Base-by-base conservation (phyloP, 2,113 vertebrate species). In the Micromys minutus region DNA sequence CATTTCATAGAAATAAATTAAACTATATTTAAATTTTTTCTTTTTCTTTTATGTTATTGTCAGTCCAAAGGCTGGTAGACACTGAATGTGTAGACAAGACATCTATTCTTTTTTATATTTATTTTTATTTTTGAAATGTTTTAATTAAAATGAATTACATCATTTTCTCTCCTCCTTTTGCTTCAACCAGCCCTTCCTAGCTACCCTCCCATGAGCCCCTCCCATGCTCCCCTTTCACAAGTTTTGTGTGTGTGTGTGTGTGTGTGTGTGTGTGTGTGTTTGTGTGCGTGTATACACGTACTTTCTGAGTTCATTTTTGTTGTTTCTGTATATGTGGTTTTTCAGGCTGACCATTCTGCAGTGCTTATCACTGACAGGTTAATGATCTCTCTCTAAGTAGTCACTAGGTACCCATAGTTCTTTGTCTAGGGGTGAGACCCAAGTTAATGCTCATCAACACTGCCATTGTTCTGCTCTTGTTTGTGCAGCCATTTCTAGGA, bases 21-120 rank as follows among this genome's bases (percentile, higher is more conserved):
- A 86, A 47, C 11, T 72, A 9, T 69, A 52, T 92, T 94, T 17
- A 80, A 91, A 36, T 79, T 79, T 94, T 1, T 1, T 87, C 47
- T 81, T 87, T 67, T 67, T 67, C 4, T 8, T 86, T 55, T 94
- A 52, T 91, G 13, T 86, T 67, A 47, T 93, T 61, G 31, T 80
- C 39, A 71, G 81, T 45, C 50, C 83, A 93, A 87, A 88, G 31
- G 19, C 52, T 91, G 87, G 71, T 59, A 34, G 89, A 31, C 65
- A 75, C 36, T 95, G 75, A 89, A 94, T 75, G 36, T 34, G 69
- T 86, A 95, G 77, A 89, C 71, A 86, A 95, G 55, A 96, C 86
- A 87, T 93, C 84, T 52, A 17, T 74, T 87, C 47, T 93, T 80
- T 80, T 42, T 42, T 74, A 81, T 57, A 24, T 57, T 80, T 21